These are phyloP conservation scores for Zoanthus sociatus DNA, from an alignment of 92 coral and sea anemone genomes.

Conservation along the genomic window DNA sequence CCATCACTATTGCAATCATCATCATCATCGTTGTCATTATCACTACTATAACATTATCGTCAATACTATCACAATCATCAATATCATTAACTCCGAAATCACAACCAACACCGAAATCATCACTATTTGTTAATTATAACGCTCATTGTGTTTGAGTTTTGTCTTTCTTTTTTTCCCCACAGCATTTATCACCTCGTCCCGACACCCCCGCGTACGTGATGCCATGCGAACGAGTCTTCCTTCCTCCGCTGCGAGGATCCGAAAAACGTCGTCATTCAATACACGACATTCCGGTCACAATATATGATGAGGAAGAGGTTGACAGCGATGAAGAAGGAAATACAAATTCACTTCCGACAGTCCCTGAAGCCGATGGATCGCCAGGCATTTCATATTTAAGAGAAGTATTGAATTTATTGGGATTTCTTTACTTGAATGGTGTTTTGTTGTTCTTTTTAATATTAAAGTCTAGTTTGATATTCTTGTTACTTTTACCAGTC, in stretches of 20 bases:
- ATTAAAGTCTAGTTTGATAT: too few species aligned
- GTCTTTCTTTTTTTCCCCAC: neutral
- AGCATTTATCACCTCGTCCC: slow-evolving; percentile 23
- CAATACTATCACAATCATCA: neutral
- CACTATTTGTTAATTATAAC: neutral
- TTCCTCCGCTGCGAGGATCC: slow-evolving; percentile 2
- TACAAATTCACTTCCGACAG: slow-evolving; percentile 6
- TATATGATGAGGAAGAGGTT: slow-evolving; percentile 2
- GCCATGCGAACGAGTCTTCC: slow-evolving; percentile 21
- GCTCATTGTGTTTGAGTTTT: neutral
- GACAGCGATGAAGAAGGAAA: neutral
- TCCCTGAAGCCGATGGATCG: slow-evolving; percentile 2
- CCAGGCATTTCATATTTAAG: neutral
- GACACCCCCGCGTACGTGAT: slow-evolving; percentile 35
- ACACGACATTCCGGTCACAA: neutral
- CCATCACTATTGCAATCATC: too few species aligned
- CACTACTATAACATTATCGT: neutral
- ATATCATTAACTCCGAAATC: neutral
- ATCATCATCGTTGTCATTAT: neutral
- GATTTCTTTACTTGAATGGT: too few species aligned
- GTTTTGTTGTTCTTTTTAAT: too few species aligned
- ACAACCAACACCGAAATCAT: neutral
- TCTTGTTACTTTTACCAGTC: too few species aligned
- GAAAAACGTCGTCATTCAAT: slow-evolving; percentile 14
- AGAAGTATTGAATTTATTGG: neutral